Percentiles rank a stretch among this genome's conserved stretches.
Evolutionary conservation across 1,140 invertebrate species (phyloP).

Genomic region (Chironomus tepperi): DNA sequence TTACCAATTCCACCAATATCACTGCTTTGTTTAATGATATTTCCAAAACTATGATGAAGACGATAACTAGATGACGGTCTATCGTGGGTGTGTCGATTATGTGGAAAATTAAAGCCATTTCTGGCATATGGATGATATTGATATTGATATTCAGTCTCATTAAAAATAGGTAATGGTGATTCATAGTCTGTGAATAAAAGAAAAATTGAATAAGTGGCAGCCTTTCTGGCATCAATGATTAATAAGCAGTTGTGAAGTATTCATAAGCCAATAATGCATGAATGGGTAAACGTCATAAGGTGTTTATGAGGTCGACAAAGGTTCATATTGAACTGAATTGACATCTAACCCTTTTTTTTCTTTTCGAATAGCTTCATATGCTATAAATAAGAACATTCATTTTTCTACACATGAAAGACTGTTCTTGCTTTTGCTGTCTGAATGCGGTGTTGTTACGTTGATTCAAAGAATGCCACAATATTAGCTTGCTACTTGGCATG

Average conservation of each 20-base stretch:
- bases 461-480: too few relatives aligned
- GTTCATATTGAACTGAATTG: too few relatives aligned
- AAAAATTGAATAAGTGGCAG: not conserved
- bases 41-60: not conserved
- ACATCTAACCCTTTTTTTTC: too few relatives aligned
- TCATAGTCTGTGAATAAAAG: not conserved
- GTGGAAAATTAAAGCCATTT: constrained; percentile 21
- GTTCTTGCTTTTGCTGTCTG: too few relatives aligned
- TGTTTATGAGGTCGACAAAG: too few relatives aligned
- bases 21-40: constrained; percentile 4
- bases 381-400: too few relatives aligned
- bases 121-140: constrained; percentile 22
- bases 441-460: too few relatives aligned
- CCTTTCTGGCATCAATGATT: not conserved
- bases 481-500: too few relatives aligned
- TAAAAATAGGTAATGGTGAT: constrained; percentile 15
- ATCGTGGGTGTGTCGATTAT: constrained; percentile 12
- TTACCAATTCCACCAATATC: not conserved
- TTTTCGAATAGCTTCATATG: too few relatives aligned
- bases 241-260: not conserved
- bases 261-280: too few relatives aligned
- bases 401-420: too few relatives aligned
- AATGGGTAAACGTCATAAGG: too few relatives aligned
- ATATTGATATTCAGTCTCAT: constrained; percentile 19
- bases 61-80: constrained; percentile 1